Evolutionary conservation across 2,888 invertebrate species (phyloP), one percentile per base, ranked within the genome.

Genomic region (Drosophila buzzatii): DNA sequence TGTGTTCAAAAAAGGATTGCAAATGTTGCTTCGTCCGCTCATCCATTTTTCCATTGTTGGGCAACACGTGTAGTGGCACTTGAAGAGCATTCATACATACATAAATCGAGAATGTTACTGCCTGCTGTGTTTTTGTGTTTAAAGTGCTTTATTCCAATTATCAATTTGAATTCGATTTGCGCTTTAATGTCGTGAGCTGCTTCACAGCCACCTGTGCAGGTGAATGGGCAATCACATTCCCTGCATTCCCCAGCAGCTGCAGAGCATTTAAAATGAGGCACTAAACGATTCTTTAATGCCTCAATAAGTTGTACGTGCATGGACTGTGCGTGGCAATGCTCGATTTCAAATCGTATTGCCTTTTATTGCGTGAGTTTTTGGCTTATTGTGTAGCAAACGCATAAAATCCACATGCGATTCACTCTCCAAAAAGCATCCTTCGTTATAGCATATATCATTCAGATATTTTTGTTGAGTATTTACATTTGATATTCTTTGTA

Each of bases 121-220:
- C 73, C 71, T 78, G 73, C 23, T 55, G 41, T 27, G 6, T 58
- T 80, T 82, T 53, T 61, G 45, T 35, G 59, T 23, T 63, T n/a
- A 47, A 42, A 68, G 59, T 64, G 65, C 66, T 81, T 81, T 74
- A 84, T 76, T 73, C 85, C 82, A 81, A 84, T 89, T 89, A 84
- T 82, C 88, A 89, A 87, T 89, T 73, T 68, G 65, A 76, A 84
- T 89, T 84, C 73, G 85, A 87, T 87, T 87, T 79, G 42, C 73
- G 81, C 64, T 83, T 89, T 84, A 83, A 86, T 16, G 23, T 14
- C 23, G 14, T 45, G 52, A 16, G 62, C 66, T 51, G 23, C 47
- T 65, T 47, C 51, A 55, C 41, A 39, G 49, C 59, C 52, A 51
- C 39, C 37, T 41, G 58, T 47, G 41, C 55, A 60, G 10, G 33